These are phyloP conservation scores for Propithecus deckenii DNA, from an alignment of 2,797 vertebrate genomes.

Conservation along the genomic window DNA sequence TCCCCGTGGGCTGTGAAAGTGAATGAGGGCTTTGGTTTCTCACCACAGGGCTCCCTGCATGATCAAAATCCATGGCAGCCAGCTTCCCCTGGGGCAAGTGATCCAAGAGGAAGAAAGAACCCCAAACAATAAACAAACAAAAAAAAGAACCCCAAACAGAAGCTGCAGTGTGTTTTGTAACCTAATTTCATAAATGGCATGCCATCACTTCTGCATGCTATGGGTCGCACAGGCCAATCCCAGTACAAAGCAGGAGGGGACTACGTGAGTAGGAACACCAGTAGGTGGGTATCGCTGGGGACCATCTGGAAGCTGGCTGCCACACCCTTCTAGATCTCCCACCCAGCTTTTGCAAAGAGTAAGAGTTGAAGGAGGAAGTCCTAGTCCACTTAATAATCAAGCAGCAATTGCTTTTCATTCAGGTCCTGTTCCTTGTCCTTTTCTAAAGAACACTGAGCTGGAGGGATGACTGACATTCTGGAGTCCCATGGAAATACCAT, in stretches of 20 bases:
- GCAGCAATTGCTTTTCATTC: not conserved
- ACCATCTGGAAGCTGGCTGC: not conserved
- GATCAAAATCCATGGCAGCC: not conserved
- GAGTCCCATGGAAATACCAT: not conserved
- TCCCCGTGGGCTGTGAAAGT: not conserved
- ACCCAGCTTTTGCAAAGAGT: not conserved
- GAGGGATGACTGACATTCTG: not conserved
- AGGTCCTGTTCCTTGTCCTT: not conserved
- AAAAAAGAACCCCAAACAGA: not conserved
- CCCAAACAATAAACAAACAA: not conserved
- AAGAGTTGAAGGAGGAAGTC: not conserved
- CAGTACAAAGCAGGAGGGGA: not conserved
- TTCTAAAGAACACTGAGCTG: not conserved
- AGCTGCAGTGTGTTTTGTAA: not conserved
- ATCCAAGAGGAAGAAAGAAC: not conserved
- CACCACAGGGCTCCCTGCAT: not conserved
- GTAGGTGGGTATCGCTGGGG: not conserved
- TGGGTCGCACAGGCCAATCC: not conserved
- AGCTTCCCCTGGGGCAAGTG: not conserved
- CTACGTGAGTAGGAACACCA: not conserved
- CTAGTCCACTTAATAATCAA: not conserved
- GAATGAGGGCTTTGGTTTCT: not conserved
- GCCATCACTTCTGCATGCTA: not conserved
- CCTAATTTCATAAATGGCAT: not conserved
- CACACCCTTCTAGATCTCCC: not conserved